Evolutionary conservation across 2,888 invertebrate genomes (phyloP).

Genomic region (Heliconius hortense): DNA sequence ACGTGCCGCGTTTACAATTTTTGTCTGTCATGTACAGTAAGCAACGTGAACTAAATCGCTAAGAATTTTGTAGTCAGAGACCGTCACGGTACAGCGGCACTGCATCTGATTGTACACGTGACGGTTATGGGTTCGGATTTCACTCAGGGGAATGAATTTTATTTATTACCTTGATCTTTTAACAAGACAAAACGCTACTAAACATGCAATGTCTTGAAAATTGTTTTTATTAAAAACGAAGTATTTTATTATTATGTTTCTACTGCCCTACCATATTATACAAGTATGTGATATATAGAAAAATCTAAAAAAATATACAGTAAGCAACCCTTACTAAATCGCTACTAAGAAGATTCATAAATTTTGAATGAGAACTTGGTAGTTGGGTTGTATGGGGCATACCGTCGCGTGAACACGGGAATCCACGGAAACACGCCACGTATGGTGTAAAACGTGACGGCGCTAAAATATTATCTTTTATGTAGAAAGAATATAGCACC

Average conservation of each 20-base stretch:
- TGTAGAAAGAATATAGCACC: background rate
- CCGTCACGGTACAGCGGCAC: no score
- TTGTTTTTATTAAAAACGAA: no score
- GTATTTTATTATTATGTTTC: no score
- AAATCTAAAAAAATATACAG: background rate
- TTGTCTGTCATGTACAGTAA: conserved; percentile 44
- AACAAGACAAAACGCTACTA: background rate
- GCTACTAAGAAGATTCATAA: conserved; percentile 2
- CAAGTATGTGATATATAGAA: background rate
- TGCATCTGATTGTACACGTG: no score
- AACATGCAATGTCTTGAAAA: background rate
- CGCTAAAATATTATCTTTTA: conserved; percentile 11
- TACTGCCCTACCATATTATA: no score
- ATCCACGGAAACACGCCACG: conserved; percentile 50
- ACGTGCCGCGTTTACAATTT: conserved; percentile 43
- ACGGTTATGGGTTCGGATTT: no score
- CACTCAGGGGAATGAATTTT: no score
- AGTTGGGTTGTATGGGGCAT: conserved; percentile 47
- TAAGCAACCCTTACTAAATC: background rate
- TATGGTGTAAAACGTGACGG: conserved; percentile 45
- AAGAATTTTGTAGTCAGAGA: no score
- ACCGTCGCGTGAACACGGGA: conserved; percentile 60
- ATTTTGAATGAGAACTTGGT: conserved; percentile 11
- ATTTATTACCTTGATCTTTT: no score
- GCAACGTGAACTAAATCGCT: background rate